Conservation (phyloP, 2,888 invertebrate genomes). For the Cantharis lateralis region DNA sequence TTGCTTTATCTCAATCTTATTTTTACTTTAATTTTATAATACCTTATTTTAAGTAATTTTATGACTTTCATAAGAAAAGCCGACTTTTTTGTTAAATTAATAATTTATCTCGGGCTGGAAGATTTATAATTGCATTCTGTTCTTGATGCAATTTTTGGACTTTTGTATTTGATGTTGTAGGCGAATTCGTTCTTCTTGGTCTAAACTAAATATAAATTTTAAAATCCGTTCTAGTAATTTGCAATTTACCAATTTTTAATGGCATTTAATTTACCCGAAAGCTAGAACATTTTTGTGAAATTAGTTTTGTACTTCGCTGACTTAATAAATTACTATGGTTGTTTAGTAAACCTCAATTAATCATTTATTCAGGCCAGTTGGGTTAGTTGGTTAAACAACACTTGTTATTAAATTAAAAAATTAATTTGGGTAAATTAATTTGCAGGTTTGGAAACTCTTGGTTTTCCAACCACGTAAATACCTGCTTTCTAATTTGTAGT, state of each 20-base stretch:
- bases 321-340: neutral
- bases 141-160: neutral
- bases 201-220: neutral
- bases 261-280: neutral
- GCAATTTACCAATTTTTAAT: neutral
- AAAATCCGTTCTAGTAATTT: neutral
- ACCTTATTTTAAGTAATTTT: neutral
- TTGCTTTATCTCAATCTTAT: neutral
- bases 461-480: neutral
- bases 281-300: neutral
- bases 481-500: neutral
- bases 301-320: neutral
- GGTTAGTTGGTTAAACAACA: neutral
- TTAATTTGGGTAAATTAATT: neutral
- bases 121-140: neutral
- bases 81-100: too few species aligned
- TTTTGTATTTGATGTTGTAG: neutral
- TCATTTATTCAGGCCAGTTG: neutral
- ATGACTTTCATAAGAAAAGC: neutral
- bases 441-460: neutral
- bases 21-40: neutral
- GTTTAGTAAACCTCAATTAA: neutral
- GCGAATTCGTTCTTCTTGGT: too few species aligned
- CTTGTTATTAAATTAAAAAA: neutral
- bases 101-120: neutral